Evolutionary conservation across 2,113 vertebrate genomes (phyloP).

Genomic region (Ammodytes dubius): DNA sequence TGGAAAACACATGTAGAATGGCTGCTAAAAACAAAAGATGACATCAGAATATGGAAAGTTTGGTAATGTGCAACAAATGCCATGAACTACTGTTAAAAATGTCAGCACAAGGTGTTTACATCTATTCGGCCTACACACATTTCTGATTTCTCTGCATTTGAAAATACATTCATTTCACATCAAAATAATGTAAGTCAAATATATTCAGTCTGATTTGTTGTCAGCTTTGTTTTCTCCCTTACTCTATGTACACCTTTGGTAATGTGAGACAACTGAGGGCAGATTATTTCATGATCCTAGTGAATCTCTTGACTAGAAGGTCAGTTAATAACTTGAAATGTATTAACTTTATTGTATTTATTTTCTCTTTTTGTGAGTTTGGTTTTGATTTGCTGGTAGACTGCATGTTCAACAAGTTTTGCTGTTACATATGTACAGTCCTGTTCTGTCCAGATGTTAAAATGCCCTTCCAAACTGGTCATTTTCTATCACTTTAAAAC

Average conservation of each 20-base stretch:
- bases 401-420: conserved; percentile 77
- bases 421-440: conserved; percentile 76
- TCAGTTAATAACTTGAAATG: conserved; percentile 78
- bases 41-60: conserved; percentile 50
- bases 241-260: conserved; percentile 38
- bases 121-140: conserved; percentile 88
- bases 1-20: conserved; percentile 55
- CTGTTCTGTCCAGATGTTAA: conserved; percentile 69
- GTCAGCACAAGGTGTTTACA: conserved; percentile 94
- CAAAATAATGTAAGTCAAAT: conserved; percentile 62
- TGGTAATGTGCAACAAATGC: conserved; percentile 86
- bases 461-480: conserved; percentile 60
- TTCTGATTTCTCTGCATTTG: conserved; percentile 82
- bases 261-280: conserved; percentile 35
- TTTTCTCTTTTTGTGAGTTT: conserved; percentile 77
- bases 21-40: conserved; percentile 40
- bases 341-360: conserved; percentile 79
- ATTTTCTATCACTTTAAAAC: conserved; percentile 63
- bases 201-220: conserved; percentile 47
- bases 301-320: conserved; percentile 66
- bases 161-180: conserved; percentile 69
- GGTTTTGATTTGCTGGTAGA: conserved; percentile 72
- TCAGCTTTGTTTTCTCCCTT: conserved; percentile 41
- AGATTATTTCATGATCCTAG: conserved; percentile 27
- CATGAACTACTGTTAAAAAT: conserved; percentile 89